Conservation (phyloP, 2,797 vertebrate genomes). For the Arnoldichthys spilopterus region DNA sequence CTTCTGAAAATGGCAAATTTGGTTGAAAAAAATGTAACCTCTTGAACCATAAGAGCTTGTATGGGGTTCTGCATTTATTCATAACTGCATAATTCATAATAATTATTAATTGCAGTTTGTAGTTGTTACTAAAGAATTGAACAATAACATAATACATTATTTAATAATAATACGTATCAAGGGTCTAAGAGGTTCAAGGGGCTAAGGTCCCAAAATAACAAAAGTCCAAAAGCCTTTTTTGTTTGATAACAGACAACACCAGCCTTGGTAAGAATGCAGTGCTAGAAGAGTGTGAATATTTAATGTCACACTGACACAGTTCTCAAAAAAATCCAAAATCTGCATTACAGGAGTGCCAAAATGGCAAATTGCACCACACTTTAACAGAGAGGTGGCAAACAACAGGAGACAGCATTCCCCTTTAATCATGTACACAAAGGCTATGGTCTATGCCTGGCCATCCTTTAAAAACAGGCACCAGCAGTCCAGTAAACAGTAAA, state of each 20-base stretch:
- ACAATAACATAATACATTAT: background rate
- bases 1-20: background rate
- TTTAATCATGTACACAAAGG: conserved; percentile 6
- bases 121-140: background rate
- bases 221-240: background rate
- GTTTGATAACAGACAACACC: background rate
- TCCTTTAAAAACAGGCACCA: background rate
- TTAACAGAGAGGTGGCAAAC: background rate
- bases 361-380: background rate
- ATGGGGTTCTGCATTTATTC: background rate
- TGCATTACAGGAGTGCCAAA: background rate
- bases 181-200: background rate
- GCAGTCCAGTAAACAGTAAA: background rate
- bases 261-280: background rate
- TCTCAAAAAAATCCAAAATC: conserved; percentile 1
- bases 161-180: background rate
- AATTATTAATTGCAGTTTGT: background rate
- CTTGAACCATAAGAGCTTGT: background rate
- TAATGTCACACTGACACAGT: background rate
- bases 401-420: conserved; percentile 1
- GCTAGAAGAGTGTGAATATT: background rate
- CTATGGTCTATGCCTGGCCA: background rate
- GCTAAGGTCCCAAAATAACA: background rate
- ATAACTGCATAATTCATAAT: background rate
- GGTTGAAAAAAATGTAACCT: background rate